Conservation (phyloP, 2,888 invertebrate species). For the Orthosia cruda region DNA sequence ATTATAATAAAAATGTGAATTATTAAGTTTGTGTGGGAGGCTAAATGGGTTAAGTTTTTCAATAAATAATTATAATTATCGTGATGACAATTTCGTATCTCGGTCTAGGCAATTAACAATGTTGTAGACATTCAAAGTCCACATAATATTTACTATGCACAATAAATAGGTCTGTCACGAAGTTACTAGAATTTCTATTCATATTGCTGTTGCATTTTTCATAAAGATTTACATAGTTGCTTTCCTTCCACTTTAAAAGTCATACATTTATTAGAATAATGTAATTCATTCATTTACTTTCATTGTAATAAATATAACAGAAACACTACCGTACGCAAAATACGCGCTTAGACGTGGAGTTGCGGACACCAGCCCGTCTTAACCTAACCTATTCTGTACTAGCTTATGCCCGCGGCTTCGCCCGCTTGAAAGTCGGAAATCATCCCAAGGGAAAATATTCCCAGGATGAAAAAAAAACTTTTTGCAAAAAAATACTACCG, state of each 20-base stretch:
- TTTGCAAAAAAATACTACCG: too few species aligned
- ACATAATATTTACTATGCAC: constrained; percentile 10
- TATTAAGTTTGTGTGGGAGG: neutral
- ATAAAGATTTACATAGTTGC: too few species aligned
- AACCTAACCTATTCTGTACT: too few species aligned
- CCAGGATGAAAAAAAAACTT: too few species aligned
- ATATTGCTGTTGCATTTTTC: neutral
- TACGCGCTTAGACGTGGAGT: too few species aligned
- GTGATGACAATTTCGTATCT: neutral
- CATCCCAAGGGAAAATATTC: too few species aligned
- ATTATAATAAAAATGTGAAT: neutral
- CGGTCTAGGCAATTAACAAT: constrained; percentile 3
- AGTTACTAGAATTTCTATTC: constrained; percentile 10
- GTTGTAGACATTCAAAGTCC: neutral
- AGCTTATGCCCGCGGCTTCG: too few species aligned
- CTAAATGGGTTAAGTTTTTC: too few species aligned
- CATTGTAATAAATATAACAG: neutral
- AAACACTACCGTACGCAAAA: too few species aligned
- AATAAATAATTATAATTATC: constrained; percentile 3
- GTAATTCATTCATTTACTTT: neutral
- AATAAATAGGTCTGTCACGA: neutral
- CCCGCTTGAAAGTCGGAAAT: too few species aligned
- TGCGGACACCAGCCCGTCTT: too few species aligned
- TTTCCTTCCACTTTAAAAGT: neutral
- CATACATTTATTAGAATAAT: neutral